Base-by-base conservation (phyloP, 2,797 vertebrate genomes). In the Brachyrhaphis roseni region DNA sequence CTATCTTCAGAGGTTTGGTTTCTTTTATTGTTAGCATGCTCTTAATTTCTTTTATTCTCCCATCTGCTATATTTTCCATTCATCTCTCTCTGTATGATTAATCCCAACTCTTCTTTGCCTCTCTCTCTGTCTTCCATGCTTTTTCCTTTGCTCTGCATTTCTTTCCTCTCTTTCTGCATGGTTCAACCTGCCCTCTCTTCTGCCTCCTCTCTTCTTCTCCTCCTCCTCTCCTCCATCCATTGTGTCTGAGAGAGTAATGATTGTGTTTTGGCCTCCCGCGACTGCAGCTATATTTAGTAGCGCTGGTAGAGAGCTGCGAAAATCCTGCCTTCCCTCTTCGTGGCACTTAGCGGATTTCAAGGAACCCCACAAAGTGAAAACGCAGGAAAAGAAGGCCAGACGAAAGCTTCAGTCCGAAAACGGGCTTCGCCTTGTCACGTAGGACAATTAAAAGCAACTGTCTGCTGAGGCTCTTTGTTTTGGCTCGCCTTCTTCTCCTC, bases 281-380 rank as follows among this genome's bases (percentile, higher is more conserved):
- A 87, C 92, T 90, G 87, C 82, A 71, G 90, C 92, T 94, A 94
- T 93, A 94, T 94, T 93, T 94, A 94, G 92, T 85, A 81, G 74
- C 76, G 83, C 87, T 86, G 89, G 91, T 86, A 79, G 82, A 84
- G 85, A 89, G 89, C 90, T 90, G 82, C 90, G 86, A 89, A 70
- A 89, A 84, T 79, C 84, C 82, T 84, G 79, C 84, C 88, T 88
- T 78, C 43, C 64, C 82, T 87, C 86, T 92, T 87, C 31, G 45
- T 88, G 84, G 84, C 84, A 84, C 86, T 88, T 82, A 84, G 88
- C 75, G 77, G 89, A 88, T 92, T 92, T 91, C 87, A 91, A 89
- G 90, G 82, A 92, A 85, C 87, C 85, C 86, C 78, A 64, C 18
- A 78, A 87, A 83, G 79, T 84, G 55, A 75, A 78, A 66, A 76